These are phyloP conservation scores for Coptotermes formosanus DNA, from an alignment of 1,140 invertebrate genomes.

Conservation along the genomic window DNA sequence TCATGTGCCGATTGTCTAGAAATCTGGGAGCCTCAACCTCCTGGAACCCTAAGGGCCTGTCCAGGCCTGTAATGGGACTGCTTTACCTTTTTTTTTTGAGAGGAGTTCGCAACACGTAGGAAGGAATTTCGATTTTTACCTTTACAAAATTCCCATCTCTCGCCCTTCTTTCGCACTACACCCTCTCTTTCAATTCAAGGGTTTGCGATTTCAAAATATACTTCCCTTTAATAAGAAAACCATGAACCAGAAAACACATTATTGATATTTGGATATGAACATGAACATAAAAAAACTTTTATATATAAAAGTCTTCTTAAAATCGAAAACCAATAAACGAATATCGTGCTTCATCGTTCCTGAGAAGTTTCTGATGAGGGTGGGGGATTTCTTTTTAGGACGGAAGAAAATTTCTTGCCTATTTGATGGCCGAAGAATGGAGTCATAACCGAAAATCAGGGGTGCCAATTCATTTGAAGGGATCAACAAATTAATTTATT, in stretches of 20 bases:
- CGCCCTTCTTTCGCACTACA: neutral
- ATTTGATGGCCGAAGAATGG: neutral
- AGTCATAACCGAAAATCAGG: neutral
- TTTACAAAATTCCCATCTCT: neutral
- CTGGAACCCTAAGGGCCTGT: too few relatives aligned
- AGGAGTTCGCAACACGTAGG: neutral
- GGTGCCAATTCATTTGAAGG: neutral
- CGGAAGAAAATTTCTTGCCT: neutral
- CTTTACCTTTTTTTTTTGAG: too few relatives aligned
- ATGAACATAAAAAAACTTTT: neutral
- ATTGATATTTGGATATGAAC: slow-evolving; percentile 13
- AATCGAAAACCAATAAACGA: slow-evolving; percentile 16
- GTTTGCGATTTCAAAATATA: neutral
- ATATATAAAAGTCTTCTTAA: neutral
- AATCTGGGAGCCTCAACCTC: too few relatives aligned
- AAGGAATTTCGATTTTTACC: neutral
- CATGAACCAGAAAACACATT: neutral
- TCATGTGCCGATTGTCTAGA: too few relatives aligned
- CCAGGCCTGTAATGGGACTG: too few relatives aligned
- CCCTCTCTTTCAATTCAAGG: neutral
- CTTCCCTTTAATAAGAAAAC: neutral
- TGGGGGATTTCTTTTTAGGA: neutral
- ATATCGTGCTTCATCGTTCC: neutral
- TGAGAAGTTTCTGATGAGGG: neutral
- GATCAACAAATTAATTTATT: neutral